These are phyloP conservation scores for Pandemis cinnamomeana DNA, from an alignment of 2,888 invertebrate species.

Conservation along the genomic window DNA sequence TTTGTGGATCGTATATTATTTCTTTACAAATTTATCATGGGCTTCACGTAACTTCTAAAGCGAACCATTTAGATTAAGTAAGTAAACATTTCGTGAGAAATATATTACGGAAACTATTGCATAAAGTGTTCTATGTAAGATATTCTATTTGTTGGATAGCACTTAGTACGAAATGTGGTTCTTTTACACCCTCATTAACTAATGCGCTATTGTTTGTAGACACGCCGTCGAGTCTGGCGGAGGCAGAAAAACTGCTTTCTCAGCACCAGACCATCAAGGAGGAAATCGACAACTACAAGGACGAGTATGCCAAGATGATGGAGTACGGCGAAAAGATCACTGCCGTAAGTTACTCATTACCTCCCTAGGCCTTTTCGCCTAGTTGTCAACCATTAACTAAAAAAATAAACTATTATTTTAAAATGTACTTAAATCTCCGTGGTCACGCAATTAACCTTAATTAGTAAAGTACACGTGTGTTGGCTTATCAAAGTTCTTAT, in stretches of 20 bases:
- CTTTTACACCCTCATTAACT: not conserved
- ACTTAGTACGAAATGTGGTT: too few species aligned
- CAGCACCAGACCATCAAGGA: slow-evolving; percentile 99
- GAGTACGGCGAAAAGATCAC: slow-evolving; percentile 99
- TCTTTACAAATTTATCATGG: too few species aligned
- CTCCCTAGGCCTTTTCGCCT: not conserved
- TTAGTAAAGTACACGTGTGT: not conserved
- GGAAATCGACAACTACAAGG: slow-evolving; percentile 99
- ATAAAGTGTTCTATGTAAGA: too few species aligned
- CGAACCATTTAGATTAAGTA: too few species aligned
- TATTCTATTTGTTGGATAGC: too few species aligned
- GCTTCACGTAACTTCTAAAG: too few species aligned
- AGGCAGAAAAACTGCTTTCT: slow-evolving; percentile 98
- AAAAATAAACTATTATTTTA: not conserved
- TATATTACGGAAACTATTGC: too few species aligned
- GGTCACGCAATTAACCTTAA: slow-evolving; percentile 7
- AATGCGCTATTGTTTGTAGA: slow-evolving; percentile 76
- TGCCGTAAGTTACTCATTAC: slow-evolving; percentile 82
- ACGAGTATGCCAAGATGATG: slow-evolving; percentile 99
- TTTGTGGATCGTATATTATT: too few species aligned
- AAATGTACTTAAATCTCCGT: not conserved
- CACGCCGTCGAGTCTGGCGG: slow-evolving; percentile 95
- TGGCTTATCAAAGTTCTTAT: not conserved
- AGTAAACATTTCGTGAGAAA: too few species aligned
- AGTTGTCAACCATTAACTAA: not conserved